A percentile compares a stretch with the other conserved stretches of the same genome.
phyloP scores from a whole-genome alignment of 2,113 vertebrate genomes.

The Meleagris gallopavo region DNA sequence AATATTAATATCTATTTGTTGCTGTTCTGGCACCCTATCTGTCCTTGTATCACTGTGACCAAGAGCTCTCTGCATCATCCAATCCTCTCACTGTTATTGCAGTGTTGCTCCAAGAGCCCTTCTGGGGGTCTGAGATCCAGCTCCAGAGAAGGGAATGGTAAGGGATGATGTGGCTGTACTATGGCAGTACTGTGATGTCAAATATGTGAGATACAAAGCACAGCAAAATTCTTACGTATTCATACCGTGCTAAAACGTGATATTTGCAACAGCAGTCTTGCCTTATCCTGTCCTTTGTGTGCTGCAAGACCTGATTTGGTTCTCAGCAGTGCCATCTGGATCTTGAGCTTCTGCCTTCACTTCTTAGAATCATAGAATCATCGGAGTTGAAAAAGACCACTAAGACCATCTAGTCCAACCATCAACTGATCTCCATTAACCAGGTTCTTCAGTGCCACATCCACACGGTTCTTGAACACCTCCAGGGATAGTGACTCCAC shows the following conservation, averaged over 20 bases:
- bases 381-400: too few relatives aligned
- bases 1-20: neutral
- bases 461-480: too few relatives aligned
- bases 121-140: neutral
- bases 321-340: neutral
- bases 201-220: neutral
- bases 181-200: neutral
- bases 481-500: too few relatives aligned
- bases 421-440: too few relatives aligned
- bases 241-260: neutral
- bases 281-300: neutral
- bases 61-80: neutral
- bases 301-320: rapidly evolving
- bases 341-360: neutral
- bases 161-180: neutral
- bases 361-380: neutral
- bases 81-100: neutral
- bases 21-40: neutral
- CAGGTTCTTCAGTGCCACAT: too few relatives aligned
- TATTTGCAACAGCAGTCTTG: neutral
- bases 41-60: neutral
- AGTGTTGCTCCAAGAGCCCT: neutral
- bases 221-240: neutral
- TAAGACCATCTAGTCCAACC: too few relatives aligned
- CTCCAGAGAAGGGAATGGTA: neutral